These are phyloP conservation scores for Bombus superbus DNA, from an alignment of 1,140 invertebrate species.

Conservation along the genomic window DNA sequence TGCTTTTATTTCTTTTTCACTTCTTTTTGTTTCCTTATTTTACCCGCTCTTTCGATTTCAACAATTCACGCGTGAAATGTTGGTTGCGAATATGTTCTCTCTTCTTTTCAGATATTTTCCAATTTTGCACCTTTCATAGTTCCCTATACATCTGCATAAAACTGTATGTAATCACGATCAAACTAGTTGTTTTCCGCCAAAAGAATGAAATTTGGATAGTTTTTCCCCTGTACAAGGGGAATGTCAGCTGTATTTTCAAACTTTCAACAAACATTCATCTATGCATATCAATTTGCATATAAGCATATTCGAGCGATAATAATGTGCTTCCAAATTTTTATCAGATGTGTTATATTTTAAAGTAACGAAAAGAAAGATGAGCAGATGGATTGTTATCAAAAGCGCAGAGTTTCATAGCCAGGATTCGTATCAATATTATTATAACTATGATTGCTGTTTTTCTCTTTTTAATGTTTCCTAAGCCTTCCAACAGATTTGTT, in stretches of 20 bases:
- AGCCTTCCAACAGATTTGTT: constrained; percentile 55
- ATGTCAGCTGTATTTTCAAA: not conserved
- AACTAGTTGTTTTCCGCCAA: not conserved
- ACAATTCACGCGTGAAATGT: constrained; percentile 17
- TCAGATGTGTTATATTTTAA: not conserved
- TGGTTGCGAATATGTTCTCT: constrained; percentile 17
- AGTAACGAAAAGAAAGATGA: not conserved
- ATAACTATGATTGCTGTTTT: not conserved
- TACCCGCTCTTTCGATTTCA: not conserved
- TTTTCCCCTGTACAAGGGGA: not conserved
- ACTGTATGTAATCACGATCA: not conserved
- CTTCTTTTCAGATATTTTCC: constrained; percentile 5
- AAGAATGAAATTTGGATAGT: not conserved
- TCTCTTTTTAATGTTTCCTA: constrained; percentile 18
- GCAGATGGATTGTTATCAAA: not conserved
- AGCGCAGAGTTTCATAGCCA: constrained; percentile 32
- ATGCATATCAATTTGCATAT: not conserved
- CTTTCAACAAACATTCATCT: too few species aligned
- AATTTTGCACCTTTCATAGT: not conserved
- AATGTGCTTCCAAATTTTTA: not conserved
- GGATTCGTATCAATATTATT: not conserved
- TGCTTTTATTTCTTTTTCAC: not conserved
- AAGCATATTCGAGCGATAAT: not conserved
- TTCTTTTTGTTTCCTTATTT: not conserved
- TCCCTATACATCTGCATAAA: not conserved